Percentiles rank a stretch among this genome's conserved stretches.
phyloP scores from a whole-genome alignment of 2,113 vertebrate species.

The Lamprologus lemairii region DNA sequence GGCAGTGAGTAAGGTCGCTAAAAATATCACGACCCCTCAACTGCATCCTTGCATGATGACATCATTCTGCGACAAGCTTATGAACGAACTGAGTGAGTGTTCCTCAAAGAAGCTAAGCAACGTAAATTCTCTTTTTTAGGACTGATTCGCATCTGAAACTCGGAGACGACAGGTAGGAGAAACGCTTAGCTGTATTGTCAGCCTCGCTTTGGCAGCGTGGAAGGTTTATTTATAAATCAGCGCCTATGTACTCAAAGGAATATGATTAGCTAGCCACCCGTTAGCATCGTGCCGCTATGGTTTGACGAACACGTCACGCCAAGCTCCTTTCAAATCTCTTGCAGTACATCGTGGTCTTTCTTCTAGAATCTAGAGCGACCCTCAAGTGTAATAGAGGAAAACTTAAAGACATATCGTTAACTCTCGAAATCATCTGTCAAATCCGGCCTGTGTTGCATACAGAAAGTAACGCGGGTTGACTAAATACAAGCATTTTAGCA shows the following conservation, averaged over 20 bases:
- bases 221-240: background rate
- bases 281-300: background rate
- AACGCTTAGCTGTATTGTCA: fast-evolving
- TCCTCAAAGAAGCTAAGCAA: background rate
- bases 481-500: background rate
- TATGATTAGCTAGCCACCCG: background rate
- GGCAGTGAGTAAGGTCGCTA: background rate
- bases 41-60: background rate
- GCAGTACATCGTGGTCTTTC: background rate
- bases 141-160: background rate
- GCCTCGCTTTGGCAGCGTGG: fast-evolving
- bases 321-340: background rate
- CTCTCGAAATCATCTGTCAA: background rate
- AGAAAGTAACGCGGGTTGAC: background rate
- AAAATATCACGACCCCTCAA: background rate
- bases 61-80: background rate
- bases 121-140: background rate
- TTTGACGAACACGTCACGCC: slow-evolving; percentile 13
- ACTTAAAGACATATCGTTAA: background rate
- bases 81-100: background rate
- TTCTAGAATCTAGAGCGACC: too few relatives aligned
- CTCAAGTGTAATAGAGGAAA: fast-evolving
- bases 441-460: background rate
- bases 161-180: slow-evolving; percentile 26
- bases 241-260: background rate